phyloP scores from a whole-genome alignment of 2,888 invertebrate species.

The Aelia acuminata region DNA sequence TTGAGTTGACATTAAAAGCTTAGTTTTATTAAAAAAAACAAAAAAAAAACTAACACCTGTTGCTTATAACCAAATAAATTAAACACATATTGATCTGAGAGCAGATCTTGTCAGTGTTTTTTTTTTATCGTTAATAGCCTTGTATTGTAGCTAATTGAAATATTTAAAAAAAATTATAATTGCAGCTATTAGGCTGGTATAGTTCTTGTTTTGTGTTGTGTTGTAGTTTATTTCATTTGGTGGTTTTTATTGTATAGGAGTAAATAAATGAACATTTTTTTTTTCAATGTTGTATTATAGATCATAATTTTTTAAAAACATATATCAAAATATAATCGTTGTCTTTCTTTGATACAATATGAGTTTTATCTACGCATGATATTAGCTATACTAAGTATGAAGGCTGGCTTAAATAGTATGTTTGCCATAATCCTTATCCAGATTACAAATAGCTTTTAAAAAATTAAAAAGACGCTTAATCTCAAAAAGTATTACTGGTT shows the following conservation, averaged over 20 bases:
- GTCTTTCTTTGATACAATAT: neutral
- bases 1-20: neutral
- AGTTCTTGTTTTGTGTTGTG: conserved; percentile 22
- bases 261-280: neutral
- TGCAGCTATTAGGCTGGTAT: neutral
- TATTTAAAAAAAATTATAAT: neutral
- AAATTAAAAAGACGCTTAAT: neutral
- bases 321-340: neutral
- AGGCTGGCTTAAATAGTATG: neutral
- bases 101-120: conserved; percentile 38
- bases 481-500: neutral
- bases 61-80: conserved; percentile 9
- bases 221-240: neutral
- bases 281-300: neutral
- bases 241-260: neutral
- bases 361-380: neutral
- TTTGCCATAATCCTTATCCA: neutral
- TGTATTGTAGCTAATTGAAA: conserved; percentile 29
- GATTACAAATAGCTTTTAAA: neutral
- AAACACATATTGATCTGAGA: neutral
- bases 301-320: neutral
- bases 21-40: neutral
- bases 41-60: conserved; percentile 33
- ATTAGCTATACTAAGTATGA: neutral
- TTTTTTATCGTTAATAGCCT: conserved; percentile 26